A percentile compares a stretch with the other conserved stretches of the same genome.
These are phyloP conservation scores for Solen grandis DNA, from an alignment of 1,140 invertebrate species.

Conservation along the genomic window DNA sequence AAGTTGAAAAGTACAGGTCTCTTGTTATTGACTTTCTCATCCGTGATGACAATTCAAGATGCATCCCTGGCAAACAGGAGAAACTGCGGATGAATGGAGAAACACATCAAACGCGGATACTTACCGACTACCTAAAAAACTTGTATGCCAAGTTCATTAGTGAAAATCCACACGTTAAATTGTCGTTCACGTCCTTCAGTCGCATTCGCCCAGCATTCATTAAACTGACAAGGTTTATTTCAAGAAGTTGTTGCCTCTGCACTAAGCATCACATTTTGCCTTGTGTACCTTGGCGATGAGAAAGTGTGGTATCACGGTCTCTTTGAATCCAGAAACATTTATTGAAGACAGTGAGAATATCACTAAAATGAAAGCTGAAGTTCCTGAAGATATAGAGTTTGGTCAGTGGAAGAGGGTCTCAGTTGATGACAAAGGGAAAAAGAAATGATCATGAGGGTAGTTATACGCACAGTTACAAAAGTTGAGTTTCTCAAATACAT, in stretches of 20 bases:
- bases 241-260: slow-evolving; percentile 55
- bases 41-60: slow-evolving; percentile 55
- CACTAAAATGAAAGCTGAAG: background rate
- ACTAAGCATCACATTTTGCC: slow-evolving; percentile 62
- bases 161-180: slow-evolving; percentile 53
- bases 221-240: slow-evolving; percentile 36
- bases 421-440: slow-evolving; percentile 30
- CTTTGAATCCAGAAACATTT: slow-evolving; percentile 47
- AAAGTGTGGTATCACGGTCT: slow-evolving; percentile 13
- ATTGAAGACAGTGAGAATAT: slow-evolving; percentile 1
- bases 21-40: slow-evolving; percentile 46
- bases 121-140: slow-evolving; percentile 58
- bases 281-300: slow-evolving; percentile 27
- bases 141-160: slow-evolving; percentile 50
- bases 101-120: slow-evolving; percentile 45
- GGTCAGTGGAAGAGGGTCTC: slow-evolving; percentile 40
- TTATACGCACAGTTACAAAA: background rate
- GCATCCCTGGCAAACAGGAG: slow-evolving; percentile 50
- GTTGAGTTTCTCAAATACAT: background rate
- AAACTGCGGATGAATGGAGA: slow-evolving; percentile 13
- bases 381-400: background rate
- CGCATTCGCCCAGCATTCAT: slow-evolving; percentile 47
- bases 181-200: slow-evolving; percentile 53
- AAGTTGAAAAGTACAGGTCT: slow-evolving; percentile 6
- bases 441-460: slow-evolving; percentile 27